A percentile compares a stretch with the other conserved stretches of the same genome.
Conservation (phyloP, 2,888 invertebrate genomes). For the Nephrotoma guestfalica region DNA sequence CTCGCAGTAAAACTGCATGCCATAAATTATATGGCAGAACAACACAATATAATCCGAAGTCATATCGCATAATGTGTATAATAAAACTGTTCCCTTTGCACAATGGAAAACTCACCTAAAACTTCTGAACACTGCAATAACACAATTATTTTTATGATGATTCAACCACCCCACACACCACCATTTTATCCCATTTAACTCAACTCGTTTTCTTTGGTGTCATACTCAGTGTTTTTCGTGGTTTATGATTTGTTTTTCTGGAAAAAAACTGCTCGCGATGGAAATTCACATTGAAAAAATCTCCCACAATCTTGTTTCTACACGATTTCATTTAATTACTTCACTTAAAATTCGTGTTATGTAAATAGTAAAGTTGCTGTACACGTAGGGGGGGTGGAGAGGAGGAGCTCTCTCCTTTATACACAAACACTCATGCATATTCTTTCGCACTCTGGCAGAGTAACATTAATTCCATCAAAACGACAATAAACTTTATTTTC, state of each 20-base stretch:
- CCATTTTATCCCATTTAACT: background rate
- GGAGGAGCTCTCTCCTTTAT: background rate
- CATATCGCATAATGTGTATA: background rate
- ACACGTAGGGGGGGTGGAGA: background rate
- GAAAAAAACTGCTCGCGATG: background rate
- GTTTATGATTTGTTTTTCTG: background rate
- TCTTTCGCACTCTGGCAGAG: background rate
- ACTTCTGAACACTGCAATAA: background rate
- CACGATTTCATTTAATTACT: constrained; percentile 3
- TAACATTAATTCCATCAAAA: background rate
- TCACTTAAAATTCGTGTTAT: background rate
- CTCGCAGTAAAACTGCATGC: background rate
- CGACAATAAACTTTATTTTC: background rate
- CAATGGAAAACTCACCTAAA: background rate
- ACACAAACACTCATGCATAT: background rate
- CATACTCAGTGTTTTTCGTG: background rate
- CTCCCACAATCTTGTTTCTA: constrained; percentile 1
- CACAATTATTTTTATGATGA: background rate
- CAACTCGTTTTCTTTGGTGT: background rate
- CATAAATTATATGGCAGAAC: background rate
- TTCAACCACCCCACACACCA: background rate
- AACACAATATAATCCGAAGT: background rate
- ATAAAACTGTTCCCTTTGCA: background rate
- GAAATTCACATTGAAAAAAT: background rate
- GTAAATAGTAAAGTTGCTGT: background rate